Evolutionary conservation across 2,113 vertebrate genomes (phyloP).

Genomic region (Leucosticte australis): DNA sequence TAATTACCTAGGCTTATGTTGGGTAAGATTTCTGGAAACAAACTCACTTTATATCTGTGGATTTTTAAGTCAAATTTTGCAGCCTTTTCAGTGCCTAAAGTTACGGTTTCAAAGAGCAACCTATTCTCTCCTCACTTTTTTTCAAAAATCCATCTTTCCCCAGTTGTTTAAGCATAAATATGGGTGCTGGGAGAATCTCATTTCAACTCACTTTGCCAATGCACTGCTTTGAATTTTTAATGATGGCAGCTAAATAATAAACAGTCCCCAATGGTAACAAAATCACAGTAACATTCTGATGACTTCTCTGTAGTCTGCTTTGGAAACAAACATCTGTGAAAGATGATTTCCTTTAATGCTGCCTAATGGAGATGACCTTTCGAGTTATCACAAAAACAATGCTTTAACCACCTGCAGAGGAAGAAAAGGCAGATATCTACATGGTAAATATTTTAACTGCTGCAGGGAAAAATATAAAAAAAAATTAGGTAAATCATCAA

Average conservation of each 20-base stretch:
- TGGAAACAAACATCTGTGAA: slow-evolving; percentile 45
- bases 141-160: not conserved
- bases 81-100: not conserved
- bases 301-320: not conserved
- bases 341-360: not conserved
- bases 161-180: not conserved
- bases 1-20: not conserved
- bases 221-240: slow-evolving; percentile 56
- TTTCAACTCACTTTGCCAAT: not conserved
- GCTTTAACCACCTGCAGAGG: not conserved
- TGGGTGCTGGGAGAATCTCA: not conserved
- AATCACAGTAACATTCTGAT: not conserved
- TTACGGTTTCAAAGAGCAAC: not conserved
- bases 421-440: not conserved
- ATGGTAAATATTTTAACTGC: not conserved
- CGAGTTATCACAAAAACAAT: not conserved
- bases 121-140: not conserved
- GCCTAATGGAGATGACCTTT: slow-evolving; percentile 17
- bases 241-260: slow-evolving; percentile 51
- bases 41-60: not conserved
- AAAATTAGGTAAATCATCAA: not conserved
- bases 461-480: not conserved
- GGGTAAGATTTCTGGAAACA: not conserved
- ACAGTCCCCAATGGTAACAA: not conserved
- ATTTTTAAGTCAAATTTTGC: not conserved